These are phyloP conservation scores for Prionailurus bengalensis DNA, from an alignment of 2,113 vertebrate genomes.

Conservation along the genomic window DNA sequence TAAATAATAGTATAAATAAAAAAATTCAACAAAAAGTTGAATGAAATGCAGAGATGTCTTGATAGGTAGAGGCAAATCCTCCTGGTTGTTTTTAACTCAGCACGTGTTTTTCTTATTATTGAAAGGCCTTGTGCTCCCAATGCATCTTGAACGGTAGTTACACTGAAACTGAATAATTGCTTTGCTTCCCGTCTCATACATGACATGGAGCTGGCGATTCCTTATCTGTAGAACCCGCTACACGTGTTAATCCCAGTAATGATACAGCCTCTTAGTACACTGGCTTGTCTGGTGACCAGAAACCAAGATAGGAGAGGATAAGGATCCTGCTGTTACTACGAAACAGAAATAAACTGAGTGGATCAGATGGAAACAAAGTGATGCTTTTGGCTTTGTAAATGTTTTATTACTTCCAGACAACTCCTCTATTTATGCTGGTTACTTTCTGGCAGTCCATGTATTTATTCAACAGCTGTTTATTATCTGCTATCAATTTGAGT, in stretches of 20 bases:
- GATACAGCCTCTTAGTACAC: background rate
- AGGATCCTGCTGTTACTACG: background rate
- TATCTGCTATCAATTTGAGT: background rate
- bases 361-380: slow-evolving; percentile 21
- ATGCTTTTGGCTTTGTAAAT: slow-evolving; percentile 25
- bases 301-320: background rate
- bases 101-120: slow-evolving; percentile 26
- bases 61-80: background rate
- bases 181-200: background rate
- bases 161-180: background rate
- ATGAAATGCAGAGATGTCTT: background rate
- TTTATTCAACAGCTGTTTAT: slow-evolving; percentile 31
- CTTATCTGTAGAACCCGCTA: background rate
- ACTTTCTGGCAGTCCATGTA: background rate
- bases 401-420: background rate
- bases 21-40: background rate
- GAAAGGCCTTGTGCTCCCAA: background rate
- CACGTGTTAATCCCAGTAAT: background rate
- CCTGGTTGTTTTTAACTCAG: background rate
- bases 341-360: slow-evolving; percentile 32
- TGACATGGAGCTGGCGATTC: background rate
- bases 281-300: slow-evolving; percentile 22
- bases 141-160: background rate
- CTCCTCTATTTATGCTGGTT: background rate
- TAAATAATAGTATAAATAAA: no score